Conservation (phyloP, 1,140 invertebrate genomes). For the Apis dorsata region DNA sequence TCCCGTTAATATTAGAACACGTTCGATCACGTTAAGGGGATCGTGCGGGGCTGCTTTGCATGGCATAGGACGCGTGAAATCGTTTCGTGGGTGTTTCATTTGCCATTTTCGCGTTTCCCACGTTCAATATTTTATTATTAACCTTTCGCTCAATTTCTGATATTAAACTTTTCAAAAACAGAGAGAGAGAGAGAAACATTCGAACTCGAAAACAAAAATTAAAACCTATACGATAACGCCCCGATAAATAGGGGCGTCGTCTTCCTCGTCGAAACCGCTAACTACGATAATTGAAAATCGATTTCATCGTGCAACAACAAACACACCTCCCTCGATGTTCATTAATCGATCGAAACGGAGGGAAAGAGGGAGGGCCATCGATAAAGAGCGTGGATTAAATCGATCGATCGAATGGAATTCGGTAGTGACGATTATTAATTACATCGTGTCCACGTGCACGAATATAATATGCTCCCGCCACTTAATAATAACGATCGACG, state of each 20-base stretch:
- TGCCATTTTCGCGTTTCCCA: no score
- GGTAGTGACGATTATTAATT: constrained; percentile 27
- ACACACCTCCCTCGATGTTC: not conserved
- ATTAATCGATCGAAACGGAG: not conserved
- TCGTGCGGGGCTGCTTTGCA: no score
- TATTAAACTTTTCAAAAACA: no score
- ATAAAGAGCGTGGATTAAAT: not conserved
- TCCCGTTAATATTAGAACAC: not conserved
- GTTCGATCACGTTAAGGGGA: no score
- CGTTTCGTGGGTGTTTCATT: not conserved
- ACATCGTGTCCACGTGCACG: not conserved
- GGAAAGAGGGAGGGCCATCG: not conserved
- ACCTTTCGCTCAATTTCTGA: no score
- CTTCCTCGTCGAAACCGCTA: not conserved
- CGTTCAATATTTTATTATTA: no score
- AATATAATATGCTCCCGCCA: constrained; percentile 1
- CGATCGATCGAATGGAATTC: constrained; percentile 2
- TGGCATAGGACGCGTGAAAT: not conserved
- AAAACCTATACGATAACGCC: not conserved
- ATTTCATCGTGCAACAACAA: not conserved
- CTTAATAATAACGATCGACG: constrained; percentile 20
- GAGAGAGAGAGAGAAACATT: no score
- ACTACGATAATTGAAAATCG: constrained; percentile 11
- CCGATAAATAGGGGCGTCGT: not conserved
- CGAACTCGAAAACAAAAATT: no score